Conservation (phyloP, 2,888 invertebrate genomes). For the Watsonalla binaria region DNA sequence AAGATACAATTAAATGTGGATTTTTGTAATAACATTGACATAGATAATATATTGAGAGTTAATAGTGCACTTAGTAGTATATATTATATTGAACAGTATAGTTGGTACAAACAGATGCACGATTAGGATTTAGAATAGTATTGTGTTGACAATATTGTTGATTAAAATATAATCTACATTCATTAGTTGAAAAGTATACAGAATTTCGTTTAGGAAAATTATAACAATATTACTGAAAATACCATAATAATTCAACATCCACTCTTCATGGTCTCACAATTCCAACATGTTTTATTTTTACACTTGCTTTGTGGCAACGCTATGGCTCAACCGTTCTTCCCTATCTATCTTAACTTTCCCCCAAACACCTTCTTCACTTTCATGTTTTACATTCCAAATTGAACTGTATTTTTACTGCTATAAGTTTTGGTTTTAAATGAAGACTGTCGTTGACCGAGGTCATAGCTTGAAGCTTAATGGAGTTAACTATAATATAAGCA, state of each 20-base stretch:
- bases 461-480: neutral
- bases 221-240: conserved; percentile 24
- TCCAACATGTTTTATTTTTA: conserved; percentile 55
- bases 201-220: conserved; percentile 32
- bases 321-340: conserved; percentile 59
- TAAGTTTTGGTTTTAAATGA: neutral
- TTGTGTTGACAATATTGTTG: conserved; percentile 18
- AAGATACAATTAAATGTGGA: neutral
- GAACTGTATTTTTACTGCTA: conserved; percentile 14
- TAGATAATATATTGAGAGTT: conserved; percentile 13
- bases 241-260: conserved; percentile 41
- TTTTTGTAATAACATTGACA: neutral
- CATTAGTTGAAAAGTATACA: conserved; percentile 7
- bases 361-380: conserved; percentile 37
- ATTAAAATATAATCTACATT: neutral
- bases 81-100: conserved; percentile 29
- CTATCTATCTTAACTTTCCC: conserved; percentile 25
- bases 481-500: neutral
- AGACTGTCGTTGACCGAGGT: neutral
- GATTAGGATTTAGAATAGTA: conserved; percentile 40
- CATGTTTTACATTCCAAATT: conserved; percentile 18
- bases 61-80: conserved; percentile 57
- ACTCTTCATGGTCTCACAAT: conserved; percentile 57
- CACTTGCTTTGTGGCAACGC: conserved; percentile 75
- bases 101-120: conserved; percentile 47